Evolutionary conservation across 53 echinoderm and acorn worm genomes (phyloP).

Genomic region (Echinarachnius parma): DNA sequence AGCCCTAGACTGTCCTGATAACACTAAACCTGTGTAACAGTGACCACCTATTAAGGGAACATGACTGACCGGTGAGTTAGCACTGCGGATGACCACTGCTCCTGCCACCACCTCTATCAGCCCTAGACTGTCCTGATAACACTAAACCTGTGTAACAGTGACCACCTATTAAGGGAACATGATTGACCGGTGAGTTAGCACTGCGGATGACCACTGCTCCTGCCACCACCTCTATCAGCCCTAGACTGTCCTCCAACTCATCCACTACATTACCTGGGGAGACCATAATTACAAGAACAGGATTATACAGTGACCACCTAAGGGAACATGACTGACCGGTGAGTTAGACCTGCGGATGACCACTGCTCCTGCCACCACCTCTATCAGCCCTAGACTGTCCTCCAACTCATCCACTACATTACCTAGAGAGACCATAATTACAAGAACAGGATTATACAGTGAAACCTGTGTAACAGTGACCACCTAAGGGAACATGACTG

Average conservation of each 20-base stretch:
- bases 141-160: too few species aligned
- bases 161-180: too few species aligned
- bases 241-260: slow-evolving; percentile 68
- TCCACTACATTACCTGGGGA: slow-evolving; percentile 74
- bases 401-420: slow-evolving; percentile 82
- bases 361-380: slow-evolving; percentile 64
- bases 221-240: slow-evolving; percentile 64
- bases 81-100: slow-evolving; percentile 62
- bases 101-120: slow-evolving; percentile 71
- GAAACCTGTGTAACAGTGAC: too few species aligned
- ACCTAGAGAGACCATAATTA: too few species aligned
- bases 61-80: slow-evolving; percentile 74
- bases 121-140: slow-evolving; percentile 71
- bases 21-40: too few species aligned
- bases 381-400: slow-evolving; percentile 68
- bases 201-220: slow-evolving; percentile 57
- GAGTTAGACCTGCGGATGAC: slow-evolving; percentile 74
- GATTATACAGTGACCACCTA: too few species aligned
- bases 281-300: too few species aligned
- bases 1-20: too few species aligned
- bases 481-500: too few species aligned
- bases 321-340: slow-evolving; percentile 65
- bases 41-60: too few species aligned
- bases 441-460: too few species aligned
- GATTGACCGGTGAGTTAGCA: slow-evolving; percentile 62